phyloP scores from a whole-genome alignment of 2,888 invertebrate species.

The Formica aserva region DNA sequence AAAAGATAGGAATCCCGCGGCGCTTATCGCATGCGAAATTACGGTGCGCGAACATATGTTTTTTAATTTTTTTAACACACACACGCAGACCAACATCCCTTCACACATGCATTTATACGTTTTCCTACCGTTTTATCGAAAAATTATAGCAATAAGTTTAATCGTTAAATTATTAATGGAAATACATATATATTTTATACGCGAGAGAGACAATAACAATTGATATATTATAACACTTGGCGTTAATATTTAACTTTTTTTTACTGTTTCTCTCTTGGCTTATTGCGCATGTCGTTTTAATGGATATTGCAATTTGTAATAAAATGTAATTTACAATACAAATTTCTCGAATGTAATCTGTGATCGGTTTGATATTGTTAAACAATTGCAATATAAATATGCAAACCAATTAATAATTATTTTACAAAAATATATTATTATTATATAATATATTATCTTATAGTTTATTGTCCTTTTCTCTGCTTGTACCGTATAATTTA shows the following conservation, averaged over 20 bases:
- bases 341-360: not conserved
- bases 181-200: not conserved
- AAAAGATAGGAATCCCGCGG: constrained; percentile 4
- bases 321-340: constrained; percentile 1
- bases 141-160: not conserved
- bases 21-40: constrained; percentile 24
- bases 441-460: not conserved
- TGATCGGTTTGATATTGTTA: not conserved
- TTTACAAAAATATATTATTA: not conserved
- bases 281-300: not conserved
- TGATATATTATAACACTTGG: not conserved
- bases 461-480: not conserved
- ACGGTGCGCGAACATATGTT: not conserved
- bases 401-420: not conserved
- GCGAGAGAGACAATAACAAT: not conserved
- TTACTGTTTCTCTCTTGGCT: not conserved
- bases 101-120: not conserved
- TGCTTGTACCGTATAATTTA: constrained; percentile 1
- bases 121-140: not conserved
- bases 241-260: not conserved
- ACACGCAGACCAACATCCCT: not conserved
- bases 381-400: not conserved
- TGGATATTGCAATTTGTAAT: not conserved
- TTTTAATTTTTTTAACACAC: not conserved
- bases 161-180: not conserved